These are phyloP conservation scores for Tragelaphus buxtoni DNA, from an alignment of 2,113 vertebrate genomes.

Conservation along the genomic window DNA sequence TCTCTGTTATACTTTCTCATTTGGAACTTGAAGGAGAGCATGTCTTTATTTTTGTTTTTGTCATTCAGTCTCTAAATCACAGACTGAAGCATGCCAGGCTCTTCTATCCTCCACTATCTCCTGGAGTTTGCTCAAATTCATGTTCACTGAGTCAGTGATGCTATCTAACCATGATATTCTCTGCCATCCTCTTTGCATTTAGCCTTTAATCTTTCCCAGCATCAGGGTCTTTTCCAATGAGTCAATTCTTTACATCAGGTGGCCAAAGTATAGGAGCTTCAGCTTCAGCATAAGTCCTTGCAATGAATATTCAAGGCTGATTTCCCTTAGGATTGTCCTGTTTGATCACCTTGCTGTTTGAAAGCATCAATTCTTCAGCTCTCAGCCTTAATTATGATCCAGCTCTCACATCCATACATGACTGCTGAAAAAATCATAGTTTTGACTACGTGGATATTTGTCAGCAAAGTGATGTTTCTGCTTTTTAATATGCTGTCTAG, in stretches of 20 bases:
- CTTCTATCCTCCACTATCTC: background rate
- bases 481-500: background rate
- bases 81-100: background rate
- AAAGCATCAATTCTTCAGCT: background rate
- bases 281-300: background rate
- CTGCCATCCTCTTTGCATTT: background rate
- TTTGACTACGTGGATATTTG: background rate
- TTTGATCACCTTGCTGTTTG: background rate
- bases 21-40: background rate
- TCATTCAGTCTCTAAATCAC: background rate
- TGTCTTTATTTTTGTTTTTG: background rate
- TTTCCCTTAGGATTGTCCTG: background rate
- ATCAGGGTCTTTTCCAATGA: background rate
- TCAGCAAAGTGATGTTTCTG: background rate
- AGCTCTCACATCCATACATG: background rate
- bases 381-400: background rate
- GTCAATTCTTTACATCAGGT: background rate
- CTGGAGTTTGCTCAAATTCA: background rate
- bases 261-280: background rate
- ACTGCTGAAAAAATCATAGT: background rate
- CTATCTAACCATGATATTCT: background rate
- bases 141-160: background rate
- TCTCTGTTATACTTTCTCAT: background rate
- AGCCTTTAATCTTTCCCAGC: background rate
- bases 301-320: background rate